phyloP scores from a whole-genome alignment of 2,797 vertebrate species.

The Propithecus deckenii region DNA sequence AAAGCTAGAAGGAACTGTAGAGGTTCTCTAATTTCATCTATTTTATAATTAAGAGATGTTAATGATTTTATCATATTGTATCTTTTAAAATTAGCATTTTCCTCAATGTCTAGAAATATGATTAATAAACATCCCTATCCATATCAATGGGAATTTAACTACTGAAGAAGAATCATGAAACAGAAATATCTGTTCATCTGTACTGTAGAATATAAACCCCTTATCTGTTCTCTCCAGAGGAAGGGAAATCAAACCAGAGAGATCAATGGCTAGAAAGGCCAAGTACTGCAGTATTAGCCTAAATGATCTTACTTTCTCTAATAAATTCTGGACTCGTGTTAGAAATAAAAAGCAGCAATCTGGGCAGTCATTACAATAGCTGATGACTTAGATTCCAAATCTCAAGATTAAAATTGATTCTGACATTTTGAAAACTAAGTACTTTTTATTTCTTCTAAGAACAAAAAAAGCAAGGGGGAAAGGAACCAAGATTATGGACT shows the following conservation, averaged over 20 bases:
- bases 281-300: not conserved
- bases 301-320: conserved; percentile 3
- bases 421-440: conserved; percentile 31
- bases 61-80: not conserved
- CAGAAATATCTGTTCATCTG: not conserved
- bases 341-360: conserved; percentile 26
- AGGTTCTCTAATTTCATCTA: not conserved
- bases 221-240: not conserved
- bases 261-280: not conserved
- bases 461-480: not conserved
- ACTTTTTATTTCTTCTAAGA: conserved; percentile 27
- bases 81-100: conserved; percentile 24
- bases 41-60: conserved; percentile 16
- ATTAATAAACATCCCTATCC: not conserved
- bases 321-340: not conserved
- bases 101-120: conserved; percentile 11
- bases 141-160: not conserved
- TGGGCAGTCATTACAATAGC: not conserved
- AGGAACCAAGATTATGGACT: not conserved
- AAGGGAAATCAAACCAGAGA: conserved; percentile 20
- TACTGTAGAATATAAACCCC: not conserved
- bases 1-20: not conserved
- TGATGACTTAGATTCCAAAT: not conserved
- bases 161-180: conserved; percentile 32
- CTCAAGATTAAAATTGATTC: conserved; percentile 25